Conservation (phyloP, 1,140 invertebrate genomes). For the Tetramorium alpestre region DNA sequence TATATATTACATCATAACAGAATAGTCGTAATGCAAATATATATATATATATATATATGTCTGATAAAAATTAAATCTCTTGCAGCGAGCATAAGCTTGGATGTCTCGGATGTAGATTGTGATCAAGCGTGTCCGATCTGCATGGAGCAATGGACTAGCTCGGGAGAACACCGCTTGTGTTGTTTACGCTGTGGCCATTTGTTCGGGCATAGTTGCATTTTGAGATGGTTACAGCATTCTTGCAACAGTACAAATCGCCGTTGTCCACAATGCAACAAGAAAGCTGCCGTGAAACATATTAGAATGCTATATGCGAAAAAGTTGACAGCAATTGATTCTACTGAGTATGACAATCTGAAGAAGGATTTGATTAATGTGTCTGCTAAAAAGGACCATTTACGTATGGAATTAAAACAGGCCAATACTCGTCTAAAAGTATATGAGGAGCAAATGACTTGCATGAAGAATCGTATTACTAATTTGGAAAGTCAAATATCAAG, state of each 20-base stretch:
- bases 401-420: conserved; percentile 83
- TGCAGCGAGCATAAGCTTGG: neutral
- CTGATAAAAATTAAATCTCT: conserved; percentile 13
- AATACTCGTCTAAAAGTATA: conserved; percentile 83
- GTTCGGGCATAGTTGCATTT: conserved; percentile 94
- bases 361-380: conserved; percentile 86
- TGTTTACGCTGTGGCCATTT: conserved; percentile 96
- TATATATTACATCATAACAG: neutral
- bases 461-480: conserved; percentile 81
- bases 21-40: neutral
- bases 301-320: conserved; percentile 90
- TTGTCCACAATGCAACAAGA: conserved; percentile 96
- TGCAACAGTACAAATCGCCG: conserved; percentile 80
- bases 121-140: conserved; percentile 94
- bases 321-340: conserved; percentile 88
- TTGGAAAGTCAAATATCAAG: conserved; percentile 71
- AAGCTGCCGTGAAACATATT: conserved; percentile 91
- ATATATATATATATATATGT: neutral
- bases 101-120: conserved; percentile 84
- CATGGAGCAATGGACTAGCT: conserved; percentile 93
- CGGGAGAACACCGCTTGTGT: conserved; percentile 93
- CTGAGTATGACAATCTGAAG: conserved; percentile 87
- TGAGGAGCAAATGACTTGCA: conserved; percentile 81
- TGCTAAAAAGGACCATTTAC: conserved; percentile 85
- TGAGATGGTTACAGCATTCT: conserved; percentile 89